Conservation (phyloP, 1,140 invertebrate genomes). For the Agrypnia vestita region DNA sequence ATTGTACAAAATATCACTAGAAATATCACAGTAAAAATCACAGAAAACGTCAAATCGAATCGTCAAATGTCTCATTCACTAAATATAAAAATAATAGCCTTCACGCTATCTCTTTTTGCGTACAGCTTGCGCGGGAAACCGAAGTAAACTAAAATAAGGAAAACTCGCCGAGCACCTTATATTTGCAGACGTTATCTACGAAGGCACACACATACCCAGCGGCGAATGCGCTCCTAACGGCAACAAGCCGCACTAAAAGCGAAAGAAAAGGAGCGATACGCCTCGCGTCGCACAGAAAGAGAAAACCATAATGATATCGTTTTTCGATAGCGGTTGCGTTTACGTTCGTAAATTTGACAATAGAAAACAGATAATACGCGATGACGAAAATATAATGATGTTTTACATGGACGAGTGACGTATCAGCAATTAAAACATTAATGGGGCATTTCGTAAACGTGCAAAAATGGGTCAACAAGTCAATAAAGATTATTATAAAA, state of each 20-base stretch:
- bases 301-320: background rate
- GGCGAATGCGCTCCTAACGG: background rate
- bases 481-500: background rate
- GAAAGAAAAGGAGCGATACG: background rate
- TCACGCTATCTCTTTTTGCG: background rate
- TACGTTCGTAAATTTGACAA: background rate
- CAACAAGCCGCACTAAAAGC: background rate
- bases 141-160: conserved; percentile 17
- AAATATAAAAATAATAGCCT: background rate
- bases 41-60: background rate
- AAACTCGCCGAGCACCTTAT: background rate
- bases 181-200: conserved; percentile 16
- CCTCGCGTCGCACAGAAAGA: background rate
- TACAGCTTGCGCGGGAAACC: conserved; percentile 7
- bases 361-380: conserved; percentile 1
- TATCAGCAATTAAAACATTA: background rate
- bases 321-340: conserved; percentile 2
- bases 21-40: conserved; percentile 42
- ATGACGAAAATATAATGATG: conserved; percentile 15
- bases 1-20: conserved; percentile 32
- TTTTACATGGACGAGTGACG: conserved; percentile 6
- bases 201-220: background rate
- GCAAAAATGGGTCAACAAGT: conserved; percentile 20
- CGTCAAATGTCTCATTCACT: background rate
- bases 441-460: too few species aligned